phyloP scores from a whole-genome alignment of 2,113 vertebrate genomes.

The Rutilus rutilus region DNA sequence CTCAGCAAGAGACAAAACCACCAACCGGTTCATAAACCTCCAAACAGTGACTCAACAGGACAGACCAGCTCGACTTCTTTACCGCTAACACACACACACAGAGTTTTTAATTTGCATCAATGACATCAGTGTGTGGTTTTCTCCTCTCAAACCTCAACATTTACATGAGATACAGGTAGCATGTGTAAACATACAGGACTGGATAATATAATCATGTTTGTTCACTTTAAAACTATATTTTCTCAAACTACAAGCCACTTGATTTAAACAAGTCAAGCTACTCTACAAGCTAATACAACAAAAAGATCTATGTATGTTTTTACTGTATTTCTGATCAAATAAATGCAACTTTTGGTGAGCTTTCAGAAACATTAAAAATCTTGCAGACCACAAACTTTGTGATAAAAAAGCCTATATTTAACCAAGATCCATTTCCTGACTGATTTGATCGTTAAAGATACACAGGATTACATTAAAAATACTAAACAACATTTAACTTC shows the following conservation, averaged over 20 bases:
- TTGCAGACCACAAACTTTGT: no score
- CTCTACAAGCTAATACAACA: background rate
- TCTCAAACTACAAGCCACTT: background rate
- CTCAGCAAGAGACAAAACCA: background rate
- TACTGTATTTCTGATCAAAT: background rate
- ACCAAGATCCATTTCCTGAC: background rate
- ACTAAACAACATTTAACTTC: background rate
- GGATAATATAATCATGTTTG: background rate
- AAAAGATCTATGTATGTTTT: background rate
- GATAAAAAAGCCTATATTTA: no score
- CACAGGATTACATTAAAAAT: background rate
- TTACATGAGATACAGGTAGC: background rate
- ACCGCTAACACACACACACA: background rate
- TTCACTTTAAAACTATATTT: background rate
- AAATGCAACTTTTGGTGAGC: background rate
- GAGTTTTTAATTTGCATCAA: background rate
- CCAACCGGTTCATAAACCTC: background rate
- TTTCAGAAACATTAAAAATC: background rate
- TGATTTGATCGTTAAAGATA: background rate
- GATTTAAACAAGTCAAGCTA: background rate
- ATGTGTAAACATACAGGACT: background rate
- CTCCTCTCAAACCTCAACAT: background rate
- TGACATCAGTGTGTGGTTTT: background rate
- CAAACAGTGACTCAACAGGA: constrained; percentile 14
- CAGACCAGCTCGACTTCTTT: background rate